Percentiles rank a stretch among this genome's conserved stretches.
Evolutionary conservation across 2,888 invertebrate species (phyloP).

Genomic region (Lydus trimaculatus): DNA sequence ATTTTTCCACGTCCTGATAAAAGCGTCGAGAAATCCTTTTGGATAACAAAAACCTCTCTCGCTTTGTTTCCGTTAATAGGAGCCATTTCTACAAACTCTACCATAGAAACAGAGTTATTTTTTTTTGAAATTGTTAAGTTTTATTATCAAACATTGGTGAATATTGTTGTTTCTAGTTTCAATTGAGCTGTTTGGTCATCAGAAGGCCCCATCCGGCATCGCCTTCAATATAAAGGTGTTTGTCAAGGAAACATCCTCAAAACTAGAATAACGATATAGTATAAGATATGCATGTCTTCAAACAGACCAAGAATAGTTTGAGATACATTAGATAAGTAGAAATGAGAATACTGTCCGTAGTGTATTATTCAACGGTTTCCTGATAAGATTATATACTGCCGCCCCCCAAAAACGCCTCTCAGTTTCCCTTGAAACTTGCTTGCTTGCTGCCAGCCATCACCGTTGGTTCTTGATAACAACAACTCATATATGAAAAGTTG

Average conservation of each 20-base stretch:
- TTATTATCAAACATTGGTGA: neutral
- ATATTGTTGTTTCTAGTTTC: neutral
- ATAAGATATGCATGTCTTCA: conserved; percentile 46
- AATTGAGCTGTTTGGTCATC: neutral
- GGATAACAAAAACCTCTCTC: conserved; percentile 13
- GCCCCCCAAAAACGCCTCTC: conserved; percentile 26
- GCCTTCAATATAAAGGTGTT: neutral
- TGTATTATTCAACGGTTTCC: conserved; percentile 44
- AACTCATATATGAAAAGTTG: conserved; percentile 47
- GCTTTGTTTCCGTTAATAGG: conserved; percentile 14
- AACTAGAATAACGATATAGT: conserved; percentile 37
- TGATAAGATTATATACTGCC: conserved; percentile 47
- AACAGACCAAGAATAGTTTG: conserved; percentile 41
- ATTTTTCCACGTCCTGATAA: conserved; percentile 37
- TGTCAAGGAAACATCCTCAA: conserved; percentile 33
- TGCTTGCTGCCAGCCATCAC: too few species aligned
- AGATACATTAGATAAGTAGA: conserved; percentile 42
- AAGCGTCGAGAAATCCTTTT: conserved; percentile 12
- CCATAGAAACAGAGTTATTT: neutral
- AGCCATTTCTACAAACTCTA: neutral
- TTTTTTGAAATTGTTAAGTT: neutral
- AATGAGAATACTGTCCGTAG: conserved; percentile 48
- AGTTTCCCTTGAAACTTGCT: conserved; percentile 10
- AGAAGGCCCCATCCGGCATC: neutral
- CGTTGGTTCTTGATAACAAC: conserved; percentile 13